Percentiles rank a stretch among this genome's conserved stretches.
Conservation (phyloP, 2,888 invertebrate genomes). For the Agrotis segetum region DNA sequence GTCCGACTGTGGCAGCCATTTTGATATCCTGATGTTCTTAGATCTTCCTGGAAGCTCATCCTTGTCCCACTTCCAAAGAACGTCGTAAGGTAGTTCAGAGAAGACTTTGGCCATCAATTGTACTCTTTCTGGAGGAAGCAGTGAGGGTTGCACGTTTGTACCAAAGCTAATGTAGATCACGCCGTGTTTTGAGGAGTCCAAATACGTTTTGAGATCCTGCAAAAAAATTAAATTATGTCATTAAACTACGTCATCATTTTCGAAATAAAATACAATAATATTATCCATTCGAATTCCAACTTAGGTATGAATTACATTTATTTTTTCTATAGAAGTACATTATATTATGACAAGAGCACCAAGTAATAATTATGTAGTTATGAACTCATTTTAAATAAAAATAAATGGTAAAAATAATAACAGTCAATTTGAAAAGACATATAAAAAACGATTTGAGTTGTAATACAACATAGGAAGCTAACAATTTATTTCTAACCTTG, state of each 20-base stretch:
- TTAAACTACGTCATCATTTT: background rate
- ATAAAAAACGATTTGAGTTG: conserved; percentile 10
- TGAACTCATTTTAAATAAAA: background rate
- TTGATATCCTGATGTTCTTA: conserved; percentile 79
- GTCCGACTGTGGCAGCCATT: conserved; percentile 85
- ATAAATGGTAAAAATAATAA: background rate
- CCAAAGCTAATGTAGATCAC: conserved; percentile 86
- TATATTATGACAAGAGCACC: too few species aligned
- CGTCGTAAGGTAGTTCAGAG: conserved; percentile 80
- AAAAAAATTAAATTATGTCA: background rate
- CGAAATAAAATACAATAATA: too few species aligned
- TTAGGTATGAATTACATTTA: too few species aligned
- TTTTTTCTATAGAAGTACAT: background rate
- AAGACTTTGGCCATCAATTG: conserved; percentile 76
- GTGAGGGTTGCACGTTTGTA: conserved; percentile 76
- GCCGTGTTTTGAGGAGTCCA: conserved; percentile 80
- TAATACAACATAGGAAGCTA: background rate
- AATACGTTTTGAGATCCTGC: conserved; percentile 77
- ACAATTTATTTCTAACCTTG: conserved; percentile 32
- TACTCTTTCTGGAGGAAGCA: conserved; percentile 74
- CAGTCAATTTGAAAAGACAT: background rate
- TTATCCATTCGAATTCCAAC: background rate
- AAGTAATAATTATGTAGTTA: background rate
- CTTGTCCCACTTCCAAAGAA: conserved; percentile 85
- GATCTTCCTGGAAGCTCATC: conserved; percentile 76